Base-by-base conservation (phyloP, 2,888 invertebrate species). In the Bruchidius siliquastri region DNA sequence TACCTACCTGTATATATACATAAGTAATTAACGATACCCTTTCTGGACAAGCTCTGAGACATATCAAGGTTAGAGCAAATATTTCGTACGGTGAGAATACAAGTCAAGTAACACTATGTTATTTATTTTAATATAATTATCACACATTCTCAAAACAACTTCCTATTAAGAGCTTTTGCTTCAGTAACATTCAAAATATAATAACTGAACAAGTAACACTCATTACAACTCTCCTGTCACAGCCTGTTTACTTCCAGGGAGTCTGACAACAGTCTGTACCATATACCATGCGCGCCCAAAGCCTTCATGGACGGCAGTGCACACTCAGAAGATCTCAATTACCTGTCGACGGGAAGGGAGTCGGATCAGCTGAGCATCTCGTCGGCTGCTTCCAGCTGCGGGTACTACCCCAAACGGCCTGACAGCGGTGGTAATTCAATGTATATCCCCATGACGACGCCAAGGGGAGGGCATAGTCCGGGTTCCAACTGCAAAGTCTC, bases 341-440 rank as follows among this genome's bases (percentile, higher is more conserved):
- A 83, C 77, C 78, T 88, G 78, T 88, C 87, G 80, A 86, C 87
- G 71, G 86, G 86, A 76, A 86, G 90, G 76, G 91, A 91, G 80
- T 87, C 88, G 49, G 91, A 91, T 82, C 90, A 90, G 83, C 88
- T 91, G 82, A 90, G 90, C 83, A 86, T 91, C 76, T 90, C 90
- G 68, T 90, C 90, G 18, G 88, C 88, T 2, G 88, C 90, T 21
- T 90, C 90, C 72, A 90, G 90, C 83, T 87, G 89, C 74, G 89
- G 89, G 72, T 89, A 89, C 73, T 84, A 86, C 78, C 88, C 89
- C 68, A 87, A 88, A 82, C 83, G 89, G 77, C 88, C 88, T 20
- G 87, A 87, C 77, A 88, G 87, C 80, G 85, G 85, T 1, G 86
- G 87, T 1, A 82, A 83, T 32, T 85, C 86, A 69, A 88, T 90